Base-by-base conservation (phyloP, 1,140 invertebrate species). In the Microplitis demolitor region DNA sequence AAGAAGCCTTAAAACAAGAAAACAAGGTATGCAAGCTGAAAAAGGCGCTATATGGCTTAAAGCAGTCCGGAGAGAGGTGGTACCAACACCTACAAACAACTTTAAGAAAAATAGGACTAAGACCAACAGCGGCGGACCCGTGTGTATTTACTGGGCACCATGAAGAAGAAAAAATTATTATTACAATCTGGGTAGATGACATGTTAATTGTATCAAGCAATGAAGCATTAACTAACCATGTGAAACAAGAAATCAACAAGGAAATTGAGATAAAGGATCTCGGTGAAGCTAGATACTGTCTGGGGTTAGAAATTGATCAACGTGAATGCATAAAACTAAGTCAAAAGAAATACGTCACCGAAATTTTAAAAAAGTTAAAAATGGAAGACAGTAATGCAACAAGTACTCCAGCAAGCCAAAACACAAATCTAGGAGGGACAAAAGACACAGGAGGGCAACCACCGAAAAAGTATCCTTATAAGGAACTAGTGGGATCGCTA, bases 61-160 rank as follows among this genome's bases (percentile, higher is more conserved):
- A 77, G 69, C 84, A 86, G 71, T 76, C 85, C 11, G 78, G 80
- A 45, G 53, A 79, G 14, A 45, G 37, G 4, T 86, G 83, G 83
- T 78, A 85, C 62, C 37, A 78, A 11, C 77, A 70, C 66, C 74
- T 83, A 34, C 58, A 54, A 33, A 6, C 60, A 34, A 60, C 66
- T 11, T 69, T 80, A 37, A 69, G 51, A 34, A 45, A 50, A 16
- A 50, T 75, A 16, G 71, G 62, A n/a, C 63, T 78, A 9, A 66
- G 61, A 66, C 16, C 39, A 61, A 73, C 71, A 13, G 67, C 67
- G 39, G 34, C 53, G 3, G 81, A 84, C 64, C 74, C 74, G 11
- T 84, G 82, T 71, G 71, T 39, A 39, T 39, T 39, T 39, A 39
- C 37, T 39, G 37, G 37, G 37, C 37, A 39, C 37, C 37, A 39